phyloP scores from a whole-genome alignment of 2,113 vertebrate genomes.

The Syngnathus scovelli region DNA sequence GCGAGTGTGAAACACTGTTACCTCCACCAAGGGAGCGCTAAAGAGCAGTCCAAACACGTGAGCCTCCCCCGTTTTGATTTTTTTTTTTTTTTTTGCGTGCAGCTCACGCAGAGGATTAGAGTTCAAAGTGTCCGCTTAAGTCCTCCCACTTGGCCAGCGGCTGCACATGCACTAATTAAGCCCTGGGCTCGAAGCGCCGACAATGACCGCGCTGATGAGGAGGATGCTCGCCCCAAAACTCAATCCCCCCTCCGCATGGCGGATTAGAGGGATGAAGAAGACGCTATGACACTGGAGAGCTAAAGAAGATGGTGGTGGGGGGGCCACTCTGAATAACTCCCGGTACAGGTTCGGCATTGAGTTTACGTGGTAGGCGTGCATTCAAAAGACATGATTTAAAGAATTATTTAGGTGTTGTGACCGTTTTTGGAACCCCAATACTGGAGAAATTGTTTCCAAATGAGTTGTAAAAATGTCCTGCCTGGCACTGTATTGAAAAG shows the following conservation, averaged over 20 bases:
- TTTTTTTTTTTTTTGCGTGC: constrained; percentile 41
- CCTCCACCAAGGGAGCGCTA: background rate
- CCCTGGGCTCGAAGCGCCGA: constrained; percentile 55
- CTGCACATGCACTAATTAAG: constrained; percentile 70
- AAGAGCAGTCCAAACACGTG: constrained; percentile 32
- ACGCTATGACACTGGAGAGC: constrained; percentile 35
- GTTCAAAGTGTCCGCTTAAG: constrained; percentile 70
- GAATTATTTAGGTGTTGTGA: background rate
- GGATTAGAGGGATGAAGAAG: constrained; percentile 58
- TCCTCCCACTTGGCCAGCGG: constrained; percentile 60
- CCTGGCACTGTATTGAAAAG: background rate
- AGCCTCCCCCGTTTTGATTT: constrained; percentile 54
- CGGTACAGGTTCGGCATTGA: constrained; percentile 13
- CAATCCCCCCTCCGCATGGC: constrained; percentile 25
- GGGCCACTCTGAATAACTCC: constrained; percentile 14
- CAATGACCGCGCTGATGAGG: constrained; percentile 62
- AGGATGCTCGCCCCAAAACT: constrained; percentile 21
- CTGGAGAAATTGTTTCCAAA: background rate
- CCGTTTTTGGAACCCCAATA: background rate
- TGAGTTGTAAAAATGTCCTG: constrained; percentile 12
- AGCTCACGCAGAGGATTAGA: constrained; percentile 61
- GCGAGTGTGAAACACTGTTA: constrained; percentile 47
- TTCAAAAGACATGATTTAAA: background rate
- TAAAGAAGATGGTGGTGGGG: constrained; percentile 6
- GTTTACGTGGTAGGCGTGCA: background rate